Percentiles rank a stretch among this genome's conserved stretches.
phyloP scores from a whole-genome alignment of 2,888 invertebrate species.

The Deilephila porcellus region DNA sequence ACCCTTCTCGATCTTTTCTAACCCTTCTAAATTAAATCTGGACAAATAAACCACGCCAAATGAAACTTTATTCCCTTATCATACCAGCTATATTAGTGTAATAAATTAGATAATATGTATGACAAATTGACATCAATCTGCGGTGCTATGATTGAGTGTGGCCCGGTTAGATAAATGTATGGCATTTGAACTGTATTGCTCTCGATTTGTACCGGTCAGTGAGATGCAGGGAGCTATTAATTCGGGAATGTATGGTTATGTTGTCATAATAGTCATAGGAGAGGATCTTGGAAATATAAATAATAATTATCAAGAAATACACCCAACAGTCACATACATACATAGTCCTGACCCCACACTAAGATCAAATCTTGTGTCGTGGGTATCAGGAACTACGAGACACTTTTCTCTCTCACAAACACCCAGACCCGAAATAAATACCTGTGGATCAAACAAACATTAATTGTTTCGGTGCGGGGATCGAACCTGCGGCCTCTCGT shows the following conservation, averaged over 20 bases:
- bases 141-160: constrained; percentile 52
- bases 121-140: constrained; percentile 43
- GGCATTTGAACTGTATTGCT: constrained; percentile 44
- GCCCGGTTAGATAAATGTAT: constrained; percentile 49
- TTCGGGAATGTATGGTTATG: constrained; percentile 30
- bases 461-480: too few species aligned
- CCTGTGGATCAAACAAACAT: too few species aligned
- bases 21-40: constrained; percentile 30
- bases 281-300: too few species aligned
- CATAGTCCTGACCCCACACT: too few species aligned
- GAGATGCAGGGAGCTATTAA: constrained; percentile 43
- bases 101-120: constrained; percentile 22
- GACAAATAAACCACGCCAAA: neutral
- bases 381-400: too few species aligned
- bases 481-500: too few species aligned
- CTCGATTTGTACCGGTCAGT: constrained; percentile 53
- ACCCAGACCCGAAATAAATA: too few species aligned
- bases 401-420: too few species aligned
- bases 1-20: constrained; percentile 7
- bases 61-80: neutral
- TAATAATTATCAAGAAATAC: too few species aligned
- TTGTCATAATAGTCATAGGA: neutral
- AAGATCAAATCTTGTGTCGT: too few species aligned
- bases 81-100: constrained; percentile 23
- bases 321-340: too few species aligned